phyloP scores from a whole-genome alignment of 2,888 invertebrate genomes.

The Drosophila putrida region DNA sequence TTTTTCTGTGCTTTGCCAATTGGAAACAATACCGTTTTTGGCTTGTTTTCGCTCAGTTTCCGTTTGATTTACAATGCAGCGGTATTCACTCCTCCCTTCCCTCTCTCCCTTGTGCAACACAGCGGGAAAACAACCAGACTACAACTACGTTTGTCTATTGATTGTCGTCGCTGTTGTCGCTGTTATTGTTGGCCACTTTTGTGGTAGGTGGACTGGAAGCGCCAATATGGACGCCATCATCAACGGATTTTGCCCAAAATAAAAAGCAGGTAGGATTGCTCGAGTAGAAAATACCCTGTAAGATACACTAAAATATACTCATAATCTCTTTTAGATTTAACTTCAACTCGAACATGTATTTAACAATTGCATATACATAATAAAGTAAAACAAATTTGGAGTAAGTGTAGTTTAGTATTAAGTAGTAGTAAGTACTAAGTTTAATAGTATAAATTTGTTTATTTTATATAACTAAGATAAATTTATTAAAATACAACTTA shows the following conservation, averaged over 20 bases:
- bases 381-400: no score
- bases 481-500: no score
- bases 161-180: slow-evolving; percentile 66
- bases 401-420: no score
- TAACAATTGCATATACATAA: no score
- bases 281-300: neutral
- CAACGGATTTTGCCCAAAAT: slow-evolving; percentile 37
- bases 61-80: slow-evolving; percentile 79
- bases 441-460: no score
- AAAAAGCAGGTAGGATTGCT: neutral
- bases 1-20: slow-evolving; percentile 63
- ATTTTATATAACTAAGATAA: no score
- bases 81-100: neutral
- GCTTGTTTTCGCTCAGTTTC: slow-evolving; percentile 64
- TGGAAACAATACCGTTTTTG: slow-evolving; percentile 78
- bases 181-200: slow-evolving; percentile 60
- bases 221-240: slow-evolving; percentile 81
- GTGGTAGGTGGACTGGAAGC: slow-evolving; percentile 79
- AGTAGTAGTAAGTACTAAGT: no score
- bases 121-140: slow-evolving; percentile 39
- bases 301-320: neutral
- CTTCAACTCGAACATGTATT: no score
- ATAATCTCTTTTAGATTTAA: neutral
- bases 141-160: slow-evolving; percentile 75
- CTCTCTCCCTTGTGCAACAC: neutral